A percentile compares a stretch with the other conserved stretches of the same genome.
These are phyloP conservation scores for Phenganax marumi DNA, from an alignment of 92 coral and sea anemone species.

Conservation along the genomic window DNA sequence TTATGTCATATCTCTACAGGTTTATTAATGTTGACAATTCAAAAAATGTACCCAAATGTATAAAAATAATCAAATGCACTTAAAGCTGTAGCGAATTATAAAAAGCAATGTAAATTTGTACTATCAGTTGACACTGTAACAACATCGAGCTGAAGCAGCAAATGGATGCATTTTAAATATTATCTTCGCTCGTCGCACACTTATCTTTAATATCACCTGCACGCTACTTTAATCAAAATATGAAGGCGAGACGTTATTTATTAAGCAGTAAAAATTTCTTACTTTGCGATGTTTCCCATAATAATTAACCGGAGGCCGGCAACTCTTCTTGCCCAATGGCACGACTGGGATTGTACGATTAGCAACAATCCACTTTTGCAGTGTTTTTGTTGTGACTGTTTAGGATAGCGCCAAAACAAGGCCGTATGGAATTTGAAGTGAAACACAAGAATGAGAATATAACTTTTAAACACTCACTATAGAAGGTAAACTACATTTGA, in stretches of 20 bases:
- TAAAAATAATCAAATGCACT: not conserved
- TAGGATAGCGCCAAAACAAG: constrained; percentile 1
- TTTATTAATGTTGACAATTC: constrained; percentile 16
- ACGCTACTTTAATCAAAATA: not conserved
- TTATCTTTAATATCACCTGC: constrained; percentile 13
- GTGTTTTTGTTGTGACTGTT: not conserved
- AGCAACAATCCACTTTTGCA: constrained; percentile 14
- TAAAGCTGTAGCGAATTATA: not conserved
- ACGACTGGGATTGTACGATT: constrained; percentile 37
- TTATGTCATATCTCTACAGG: not conserved
- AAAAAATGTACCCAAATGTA: not conserved
- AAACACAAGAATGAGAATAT: not conserved
- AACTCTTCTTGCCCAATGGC: constrained; percentile 12
- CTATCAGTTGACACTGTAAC: not conserved
- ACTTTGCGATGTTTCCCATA: not conserved
- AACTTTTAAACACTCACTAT: constrained; percentile 13
- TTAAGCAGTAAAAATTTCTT: not conserved
- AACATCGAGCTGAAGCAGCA: constrained; percentile 3
- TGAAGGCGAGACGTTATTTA: not conserved
- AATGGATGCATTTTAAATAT: not conserved
- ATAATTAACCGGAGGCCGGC: not conserved
- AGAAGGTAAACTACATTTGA: constrained; percentile 31
- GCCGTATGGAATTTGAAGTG: not conserved
- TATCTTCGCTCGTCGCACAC: not conserved
- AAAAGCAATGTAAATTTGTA: not conserved